These are phyloP conservation scores for Teinopalpus imperialis DNA, from an alignment of 2,888 invertebrate genomes.

Conservation along the genomic window DNA sequence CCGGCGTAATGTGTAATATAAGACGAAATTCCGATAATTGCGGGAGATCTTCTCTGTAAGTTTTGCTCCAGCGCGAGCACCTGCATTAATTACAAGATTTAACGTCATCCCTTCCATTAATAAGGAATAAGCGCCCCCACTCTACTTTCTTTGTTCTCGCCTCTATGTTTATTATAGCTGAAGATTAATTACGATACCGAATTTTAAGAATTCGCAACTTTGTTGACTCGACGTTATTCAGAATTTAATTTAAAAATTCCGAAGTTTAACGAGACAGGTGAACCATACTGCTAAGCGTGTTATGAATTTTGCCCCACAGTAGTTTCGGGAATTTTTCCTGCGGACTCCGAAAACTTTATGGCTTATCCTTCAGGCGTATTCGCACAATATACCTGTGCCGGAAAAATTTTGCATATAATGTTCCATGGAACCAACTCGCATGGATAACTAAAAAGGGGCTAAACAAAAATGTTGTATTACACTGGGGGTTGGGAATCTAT, in stretches of 20 bases:
- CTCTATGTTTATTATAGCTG: constrained; percentile 67
- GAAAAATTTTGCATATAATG: constrained; percentile 36
- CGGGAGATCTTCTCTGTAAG: constrained; percentile 54
- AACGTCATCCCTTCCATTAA: constrained; percentile 71
- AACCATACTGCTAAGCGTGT: constrained; percentile 76
- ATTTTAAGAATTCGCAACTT: constrained; percentile 77
- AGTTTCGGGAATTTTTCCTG: constrained; percentile 74
- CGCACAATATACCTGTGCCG: constrained; percentile 42
- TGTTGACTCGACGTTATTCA: constrained; percentile 66
- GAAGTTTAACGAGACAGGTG: constrained; percentile 79
- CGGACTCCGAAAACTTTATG: constrained; percentile 63
- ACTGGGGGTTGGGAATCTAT: no score
- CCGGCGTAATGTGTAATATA: constrained; percentile 56
- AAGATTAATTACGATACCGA: constrained; percentile 74
- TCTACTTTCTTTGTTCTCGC: constrained; percentile 52
- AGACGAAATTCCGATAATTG: constrained; percentile 66
- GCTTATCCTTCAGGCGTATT: constrained; percentile 63
- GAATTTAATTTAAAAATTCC: constrained; percentile 82
- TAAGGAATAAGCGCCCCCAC: constrained; percentile 61
- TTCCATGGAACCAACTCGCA: constrained; percentile 17
- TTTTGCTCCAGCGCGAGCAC: constrained; percentile 54
- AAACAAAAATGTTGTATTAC: constrained; percentile 6
- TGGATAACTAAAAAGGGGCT: constrained; percentile 10
- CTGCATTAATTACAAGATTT: constrained; percentile 78
- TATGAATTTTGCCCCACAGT: constrained; percentile 73